A percentile compares a stretch with the other conserved stretches of the same genome.
Evolutionary conservation across 30 jellyfish, hydroid and myxozoan genomes (phyloP).

Genomic region (Mastigias papua): DNA sequence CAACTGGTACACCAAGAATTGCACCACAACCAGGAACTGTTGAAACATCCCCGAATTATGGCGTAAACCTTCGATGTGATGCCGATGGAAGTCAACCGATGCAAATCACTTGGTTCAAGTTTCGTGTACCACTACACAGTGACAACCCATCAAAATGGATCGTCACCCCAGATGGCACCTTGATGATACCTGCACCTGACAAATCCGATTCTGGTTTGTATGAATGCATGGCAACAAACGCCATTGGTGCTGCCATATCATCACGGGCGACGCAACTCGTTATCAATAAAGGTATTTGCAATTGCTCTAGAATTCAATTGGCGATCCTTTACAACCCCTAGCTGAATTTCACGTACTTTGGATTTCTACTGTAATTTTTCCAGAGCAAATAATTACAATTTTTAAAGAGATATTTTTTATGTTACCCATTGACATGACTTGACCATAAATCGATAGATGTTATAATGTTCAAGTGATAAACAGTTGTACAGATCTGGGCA

Average conservation of each 20-base stretch:
- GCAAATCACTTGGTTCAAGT: conserved; percentile 43
- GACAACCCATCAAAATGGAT: conserved; percentile 2
- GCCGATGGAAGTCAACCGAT: conserved; percentile 20
- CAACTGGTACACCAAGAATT: conserved; percentile 36
- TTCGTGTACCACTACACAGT: conserved; percentile 8
- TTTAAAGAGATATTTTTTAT: too few species aligned
- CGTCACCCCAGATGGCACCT: conserved; percentile 27
- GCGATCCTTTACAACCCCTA: too few species aligned
- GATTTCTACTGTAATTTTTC: too few species aligned
- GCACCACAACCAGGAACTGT: conserved; percentile 11
- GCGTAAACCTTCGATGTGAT: conserved; percentile 7
- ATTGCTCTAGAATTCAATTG: too few species aligned
- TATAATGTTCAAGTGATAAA: too few species aligned
- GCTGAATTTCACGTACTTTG: too few species aligned
- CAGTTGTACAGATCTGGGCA: too few species aligned
- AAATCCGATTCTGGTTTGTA: conserved; percentile 37
- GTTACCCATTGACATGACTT: too few species aligned
- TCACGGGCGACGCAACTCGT: conserved; percentile 21
- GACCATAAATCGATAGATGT: too few species aligned
- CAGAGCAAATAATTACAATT: too few species aligned
- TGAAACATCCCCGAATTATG: not conserved
- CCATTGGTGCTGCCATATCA: conserved; percentile 25
- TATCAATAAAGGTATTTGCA: conserved; percentile 59
- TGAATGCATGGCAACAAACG: conserved; percentile 49
- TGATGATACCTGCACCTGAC: conserved; percentile 7